phyloP scores from a whole-genome alignment of 2,888 invertebrate species.

The Synanthedon myopaeformis region DNA sequence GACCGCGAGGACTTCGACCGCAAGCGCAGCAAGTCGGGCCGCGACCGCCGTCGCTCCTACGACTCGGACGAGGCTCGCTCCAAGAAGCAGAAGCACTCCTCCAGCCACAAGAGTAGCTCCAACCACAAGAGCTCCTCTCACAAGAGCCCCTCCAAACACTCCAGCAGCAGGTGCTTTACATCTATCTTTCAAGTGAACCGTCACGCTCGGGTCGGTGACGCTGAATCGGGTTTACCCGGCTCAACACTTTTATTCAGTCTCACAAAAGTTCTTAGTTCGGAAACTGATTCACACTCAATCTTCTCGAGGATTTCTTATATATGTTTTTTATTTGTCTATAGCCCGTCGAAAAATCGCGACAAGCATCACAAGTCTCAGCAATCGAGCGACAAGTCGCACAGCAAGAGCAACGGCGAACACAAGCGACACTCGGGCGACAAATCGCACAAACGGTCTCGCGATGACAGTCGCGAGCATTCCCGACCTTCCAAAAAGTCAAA shows the following conservation, averaged over 20 bases:
- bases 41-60: constrained; percentile 27
- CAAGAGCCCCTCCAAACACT: constrained; percentile 73
- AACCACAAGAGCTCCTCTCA: constrained; percentile 43
- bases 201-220: too few species aligned
- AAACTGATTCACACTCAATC: background rate
- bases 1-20: constrained; percentile 59
- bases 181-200: background rate
- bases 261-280: background rate
- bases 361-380: constrained; percentile 57
- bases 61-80: constrained; percentile 31
- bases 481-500: constrained; percentile 78
- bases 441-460: constrained; percentile 79
- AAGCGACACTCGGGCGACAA: constrained; percentile 38
- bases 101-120: constrained; percentile 36
- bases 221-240: too few species aligned
- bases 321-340: constrained; percentile 15
- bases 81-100: constrained; percentile 42
- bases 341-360: constrained; percentile 62
- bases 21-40: constrained; percentile 35
- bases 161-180: constrained; percentile 27
- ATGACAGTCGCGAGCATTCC: constrained; percentile 77
- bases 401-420: constrained; percentile 45
- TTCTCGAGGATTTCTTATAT: background rate
- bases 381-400: constrained; percentile 23
- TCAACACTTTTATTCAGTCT: constrained; percentile 5